A percentile compares a stretch with the other conserved stretches of the same genome.
These are phyloP conservation scores for Tiaroga cobitis DNA, from an alignment of 2,797 vertebrate genomes.

Conservation along the genomic window DNA sequence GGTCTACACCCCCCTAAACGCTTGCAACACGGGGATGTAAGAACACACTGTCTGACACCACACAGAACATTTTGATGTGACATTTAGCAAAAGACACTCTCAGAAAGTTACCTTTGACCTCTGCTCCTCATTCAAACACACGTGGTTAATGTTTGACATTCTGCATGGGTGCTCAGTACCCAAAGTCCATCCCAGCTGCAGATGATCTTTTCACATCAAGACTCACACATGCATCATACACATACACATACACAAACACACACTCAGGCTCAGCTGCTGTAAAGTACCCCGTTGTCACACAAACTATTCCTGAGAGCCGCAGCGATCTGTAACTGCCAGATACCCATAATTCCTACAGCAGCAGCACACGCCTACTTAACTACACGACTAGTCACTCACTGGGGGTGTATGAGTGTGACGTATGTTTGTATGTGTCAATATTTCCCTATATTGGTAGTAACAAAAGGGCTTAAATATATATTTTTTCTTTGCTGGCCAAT, in stretches of 20 bases:
- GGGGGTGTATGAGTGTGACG: constrained; percentile 19
- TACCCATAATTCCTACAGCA: constrained; percentile 57
- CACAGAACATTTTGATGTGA: constrained; percentile 30
- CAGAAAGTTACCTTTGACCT: constrained; percentile 27
- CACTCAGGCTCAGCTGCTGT: constrained; percentile 55
- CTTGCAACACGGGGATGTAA: background rate
- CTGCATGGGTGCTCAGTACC: constrained; percentile 3
- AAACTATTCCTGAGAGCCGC: constrained; percentile 55
- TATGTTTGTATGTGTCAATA: background rate
- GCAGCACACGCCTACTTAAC: constrained; percentile 35
- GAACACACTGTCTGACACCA: constrained; percentile 9
- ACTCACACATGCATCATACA: constrained; percentile 52
- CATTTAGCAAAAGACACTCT: constrained; percentile 39
- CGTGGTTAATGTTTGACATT: constrained; percentile 45
- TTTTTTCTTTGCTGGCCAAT: background rate
- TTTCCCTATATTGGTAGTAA: background rate
- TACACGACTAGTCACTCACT: constrained; percentile 48
- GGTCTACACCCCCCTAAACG: background rate
- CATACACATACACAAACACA: constrained; percentile 57
- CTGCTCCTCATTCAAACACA: constrained; percentile 7
- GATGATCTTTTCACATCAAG: constrained; percentile 45
- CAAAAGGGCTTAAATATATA: background rate
- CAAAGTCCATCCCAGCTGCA: constrained; percentile 43
- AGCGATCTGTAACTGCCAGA: constrained; percentile 63
- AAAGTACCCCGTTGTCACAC: constrained; percentile 54